Evolutionary conservation across 53 echinoderm and acorn worm species (phyloP), one percentile per base, ranked within the genome.

Genomic region (Crossaster papposus): DNA sequence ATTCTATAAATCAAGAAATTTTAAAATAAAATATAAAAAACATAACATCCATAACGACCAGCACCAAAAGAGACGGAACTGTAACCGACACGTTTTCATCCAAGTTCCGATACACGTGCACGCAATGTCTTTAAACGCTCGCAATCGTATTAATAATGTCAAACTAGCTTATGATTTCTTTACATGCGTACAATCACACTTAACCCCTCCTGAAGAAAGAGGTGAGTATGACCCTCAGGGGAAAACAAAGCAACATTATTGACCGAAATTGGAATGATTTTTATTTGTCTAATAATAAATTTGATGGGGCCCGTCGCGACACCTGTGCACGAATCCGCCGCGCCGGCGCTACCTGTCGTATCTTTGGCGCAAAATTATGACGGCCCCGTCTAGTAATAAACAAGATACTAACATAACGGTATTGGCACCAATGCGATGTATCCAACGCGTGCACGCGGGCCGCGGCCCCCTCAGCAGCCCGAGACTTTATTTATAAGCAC

Each of bases 291-390:
- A 44, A 44, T 65, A 83, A 82, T 64, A 36, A 68, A 31, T 83
- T 78, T 51, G 35, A 51, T 70, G 26, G 29, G 18, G 33, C 30
- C 52, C 36, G 50, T 51, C 73, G 72, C 72, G 72, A 85, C 85
- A 80, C 80, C 55, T 58, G 80, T 30, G 23, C 80, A 85, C 85
- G 85, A 51, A 30, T 50, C 85, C 74, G 85, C 73, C 85, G 73
- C 8, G 51, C 72, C 35, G 85, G 85, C 85, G 85, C 85, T 85
- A 73, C 68, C 30, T n/a, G 85, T 53, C 85, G 31, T 85, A 17
- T 52, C 51, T 17, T 51, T 28, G 58, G 37, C 65, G 30, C 38
- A 28, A 83, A 65, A 35, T 83, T 33, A n/a, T 58, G 64, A 65
- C 29, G 64, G 65, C 54, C n/a, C 37, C 70, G 65, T 36, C 83